phyloP scores from a whole-genome alignment of 1,140 invertebrate genomes.

The Diabrotica undecimpunctata region DNA sequence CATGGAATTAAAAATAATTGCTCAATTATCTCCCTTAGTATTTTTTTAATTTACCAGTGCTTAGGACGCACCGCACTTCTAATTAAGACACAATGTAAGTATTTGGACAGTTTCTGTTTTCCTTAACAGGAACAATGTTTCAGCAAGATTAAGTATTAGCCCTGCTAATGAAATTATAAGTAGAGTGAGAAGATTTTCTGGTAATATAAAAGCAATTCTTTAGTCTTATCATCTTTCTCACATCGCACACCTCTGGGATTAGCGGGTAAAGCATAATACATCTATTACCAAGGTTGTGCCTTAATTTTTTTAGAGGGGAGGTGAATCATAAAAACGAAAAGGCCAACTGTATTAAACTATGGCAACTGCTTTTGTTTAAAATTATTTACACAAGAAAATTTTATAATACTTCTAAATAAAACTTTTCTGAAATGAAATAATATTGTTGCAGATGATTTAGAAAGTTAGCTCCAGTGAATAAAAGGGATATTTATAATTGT shows the following conservation, averaged over 20 bases:
- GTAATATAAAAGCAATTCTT: conserved; percentile 24
- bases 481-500: too few species aligned
- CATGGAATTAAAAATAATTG: not conserved
- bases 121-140: conserved; percentile 12
- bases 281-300: conserved; percentile 15
- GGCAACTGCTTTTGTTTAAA: too few species aligned
- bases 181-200: conserved; percentile 12
- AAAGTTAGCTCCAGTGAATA: too few species aligned
- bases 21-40: not conserved
- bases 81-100: conserved; percentile 15
- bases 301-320: too few species aligned
- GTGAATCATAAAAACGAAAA: too few species aligned
- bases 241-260: conserved; percentile 28
- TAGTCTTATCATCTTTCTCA: conserved; percentile 19
- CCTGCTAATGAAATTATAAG: conserved; percentile 26
- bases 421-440: too few species aligned
- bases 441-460: too few species aligned
- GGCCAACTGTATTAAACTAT: too few species aligned
- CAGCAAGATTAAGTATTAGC: conserved; percentile 24
- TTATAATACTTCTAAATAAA: too few species aligned
- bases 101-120: conserved; percentile 17
- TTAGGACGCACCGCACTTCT: not conserved
- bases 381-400: too few species aligned
- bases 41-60: not conserved
- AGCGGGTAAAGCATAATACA: conserved; percentile 16